A percentile compares a stretch with the other conserved stretches of the same genome.
Conservation (phyloP, 2,797 vertebrate species). For the Anolis apletophallus region DNA sequence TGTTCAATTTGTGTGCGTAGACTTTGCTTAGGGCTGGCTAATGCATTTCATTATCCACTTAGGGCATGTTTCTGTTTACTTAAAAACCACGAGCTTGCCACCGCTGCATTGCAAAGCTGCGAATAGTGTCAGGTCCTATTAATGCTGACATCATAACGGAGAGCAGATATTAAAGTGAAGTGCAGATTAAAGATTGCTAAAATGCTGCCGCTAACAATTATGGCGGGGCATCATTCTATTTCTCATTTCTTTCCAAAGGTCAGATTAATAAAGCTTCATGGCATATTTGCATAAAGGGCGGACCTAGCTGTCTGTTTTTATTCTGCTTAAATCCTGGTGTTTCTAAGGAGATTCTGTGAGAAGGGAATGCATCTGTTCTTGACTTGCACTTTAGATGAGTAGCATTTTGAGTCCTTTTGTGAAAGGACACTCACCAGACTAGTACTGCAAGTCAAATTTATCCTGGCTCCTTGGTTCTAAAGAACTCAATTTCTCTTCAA, state of each 20-base stretch:
- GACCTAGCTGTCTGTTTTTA: slow-evolving; percentile 83
- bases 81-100: slow-evolving; percentile 29
- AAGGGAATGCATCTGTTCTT: slow-evolving; percentile 55
- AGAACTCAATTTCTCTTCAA: slow-evolving; percentile 10
- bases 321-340: slow-evolving; percentile 78
- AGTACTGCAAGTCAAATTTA: slow-evolving; percentile 41
- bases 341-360: slow-evolving; percentile 62
- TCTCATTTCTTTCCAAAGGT: slow-evolving; percentile 83
- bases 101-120: slow-evolving; percentile 36
- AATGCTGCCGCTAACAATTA: slow-evolving; percentile 83
- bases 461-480: slow-evolving; percentile 42
- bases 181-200: slow-evolving; percentile 77
- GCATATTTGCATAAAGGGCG: slow-evolving; percentile 87
- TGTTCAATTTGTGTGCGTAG: slow-evolving; percentile 50
- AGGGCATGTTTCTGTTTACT: slow-evolving; percentile 56
- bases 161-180: slow-evolving; percentile 66
- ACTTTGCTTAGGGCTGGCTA: slow-evolving; percentile 34
- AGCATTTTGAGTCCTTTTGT: slow-evolving; percentile 46
- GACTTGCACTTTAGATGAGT: slow-evolving; percentile 45
- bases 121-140: slow-evolving; percentile 68
- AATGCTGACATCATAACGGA: slow-evolving; percentile 68
- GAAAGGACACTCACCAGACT: slow-evolving; percentile 15
- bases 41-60: slow-evolving; percentile 58
- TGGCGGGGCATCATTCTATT: slow-evolving; percentile 71
- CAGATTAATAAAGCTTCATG: slow-evolving; percentile 84